Evolutionary conservation across 2,888 invertebrate genomes (phyloP).

Genomic region (Diadegma fenestrale): DNA sequence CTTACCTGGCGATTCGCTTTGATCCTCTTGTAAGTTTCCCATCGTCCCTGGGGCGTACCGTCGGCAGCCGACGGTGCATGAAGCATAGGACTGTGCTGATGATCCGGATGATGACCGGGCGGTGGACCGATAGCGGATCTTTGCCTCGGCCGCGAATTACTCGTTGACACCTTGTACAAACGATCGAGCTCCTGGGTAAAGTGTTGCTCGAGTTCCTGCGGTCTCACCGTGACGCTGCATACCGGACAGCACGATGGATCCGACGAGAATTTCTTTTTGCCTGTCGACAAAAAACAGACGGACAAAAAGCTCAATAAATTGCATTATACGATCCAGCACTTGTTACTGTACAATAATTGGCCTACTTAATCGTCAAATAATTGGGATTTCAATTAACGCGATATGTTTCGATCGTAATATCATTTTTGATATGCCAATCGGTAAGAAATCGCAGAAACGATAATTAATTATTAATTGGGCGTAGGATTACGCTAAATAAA

Average conservation of each 20-base stretch:
- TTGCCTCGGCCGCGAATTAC: constrained; percentile 80
- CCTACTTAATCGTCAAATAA: neutral
- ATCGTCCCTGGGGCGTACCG: constrained; percentile 87
- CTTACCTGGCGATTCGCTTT: constrained; percentile 90
- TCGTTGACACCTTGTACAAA: constrained; percentile 86
- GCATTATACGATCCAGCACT: neutral
- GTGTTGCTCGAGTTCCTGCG: constrained; percentile 94
- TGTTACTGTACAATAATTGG: neutral
- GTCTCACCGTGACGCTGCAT: constrained; percentile 93
- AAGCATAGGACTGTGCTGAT: constrained; percentile 80
- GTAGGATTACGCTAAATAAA: neutral
- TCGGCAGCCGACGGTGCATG: constrained; percentile 85
- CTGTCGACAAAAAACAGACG: constrained; percentile 72
- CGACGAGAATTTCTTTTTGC: constrained; percentile 84
- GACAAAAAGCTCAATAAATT: constrained; percentile 23
- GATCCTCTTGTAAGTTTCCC: constrained; percentile 92
- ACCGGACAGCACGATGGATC: constrained; percentile 94
- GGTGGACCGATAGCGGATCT: constrained; percentile 84
- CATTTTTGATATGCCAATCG: neutral
- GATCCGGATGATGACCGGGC: constrained; percentile 80
- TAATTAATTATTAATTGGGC: neutral
- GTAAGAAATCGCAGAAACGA: neutral
- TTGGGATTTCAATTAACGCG: neutral
- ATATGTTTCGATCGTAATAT: neutral
- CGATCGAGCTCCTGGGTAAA: constrained; percentile 92